Evolutionary conservation across 2,888 invertebrate species (phyloP).

Genomic region (Parochlus steinenii): DNA sequence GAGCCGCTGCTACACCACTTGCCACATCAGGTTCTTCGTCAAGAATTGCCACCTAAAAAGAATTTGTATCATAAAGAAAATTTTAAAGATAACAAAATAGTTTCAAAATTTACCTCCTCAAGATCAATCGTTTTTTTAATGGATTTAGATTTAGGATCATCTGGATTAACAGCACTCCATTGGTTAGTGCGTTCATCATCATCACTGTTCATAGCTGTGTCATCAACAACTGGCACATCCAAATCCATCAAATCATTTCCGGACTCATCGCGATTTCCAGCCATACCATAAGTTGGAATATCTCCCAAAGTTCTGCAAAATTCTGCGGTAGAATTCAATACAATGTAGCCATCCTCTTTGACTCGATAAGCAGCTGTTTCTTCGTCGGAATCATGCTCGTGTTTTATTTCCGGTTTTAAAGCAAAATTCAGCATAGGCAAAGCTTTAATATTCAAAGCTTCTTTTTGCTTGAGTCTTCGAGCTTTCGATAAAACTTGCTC

Average conservation of each 20-base stretch:
- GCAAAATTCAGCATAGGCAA: conserved; percentile 22
- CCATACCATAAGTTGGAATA: conserved; percentile 84
- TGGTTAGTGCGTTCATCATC: conserved; percentile 44
- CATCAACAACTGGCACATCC: conserved; percentile 21
- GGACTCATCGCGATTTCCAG: conserved; percentile 77
- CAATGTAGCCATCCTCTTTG: conserved; percentile 40
- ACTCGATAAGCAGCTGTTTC: conserved; percentile 28
- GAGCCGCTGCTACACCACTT: conserved; percentile 80
- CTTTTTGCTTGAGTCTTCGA: conserved; percentile 43
- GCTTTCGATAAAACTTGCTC: conserved; percentile 59
- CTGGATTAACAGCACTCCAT: conserved; percentile 68
- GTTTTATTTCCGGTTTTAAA: conserved; percentile 36
- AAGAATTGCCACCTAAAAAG: conserved; percentile 39
- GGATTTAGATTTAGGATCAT: conserved; percentile 32
- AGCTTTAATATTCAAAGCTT: conserved; percentile 24
- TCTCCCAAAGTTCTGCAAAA: conserved; percentile 92
- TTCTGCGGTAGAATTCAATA: conserved; percentile 87
- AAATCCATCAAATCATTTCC: conserved; percentile 41
- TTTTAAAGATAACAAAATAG: background rate
- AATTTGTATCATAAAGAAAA: no score
- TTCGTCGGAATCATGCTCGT: conserved; percentile 37
- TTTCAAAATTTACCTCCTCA: conserved; percentile 19
- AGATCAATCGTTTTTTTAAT: conserved; percentile 25
- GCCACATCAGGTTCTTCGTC: conserved; percentile 88
- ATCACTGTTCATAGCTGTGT: conserved; percentile 25